phyloP scores from a whole-genome alignment of 2,888 invertebrate species.

The Acronicta leporina region DNA sequence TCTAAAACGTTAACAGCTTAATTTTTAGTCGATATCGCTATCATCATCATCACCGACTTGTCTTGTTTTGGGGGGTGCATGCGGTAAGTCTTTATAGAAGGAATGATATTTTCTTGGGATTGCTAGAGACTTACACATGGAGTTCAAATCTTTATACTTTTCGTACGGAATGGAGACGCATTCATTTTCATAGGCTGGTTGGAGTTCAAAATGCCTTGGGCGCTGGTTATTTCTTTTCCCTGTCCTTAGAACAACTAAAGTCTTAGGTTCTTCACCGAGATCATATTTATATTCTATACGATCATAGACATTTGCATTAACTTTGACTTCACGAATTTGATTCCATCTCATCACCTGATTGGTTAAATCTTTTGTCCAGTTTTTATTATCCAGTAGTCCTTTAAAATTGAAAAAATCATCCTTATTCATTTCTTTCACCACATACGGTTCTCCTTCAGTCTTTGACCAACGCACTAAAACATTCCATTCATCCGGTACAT shows the following conservation, averaged over 20 bases:
- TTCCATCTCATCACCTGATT: slow-evolving; percentile 12
- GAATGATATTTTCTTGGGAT: slow-evolving; percentile 14
- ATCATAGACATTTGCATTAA: slow-evolving; percentile 5
- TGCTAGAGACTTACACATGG: slow-evolving; percentile 4
- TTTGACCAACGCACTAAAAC: slow-evolving; percentile 13
- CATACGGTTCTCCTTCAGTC: slow-evolving; percentile 9
- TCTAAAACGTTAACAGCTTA: slow-evolving; percentile 11
- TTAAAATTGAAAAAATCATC: slow-evolving; percentile 5
- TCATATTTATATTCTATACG: slow-evolving; percentile 18
- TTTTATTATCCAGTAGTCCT: slow-evolving; percentile 11
- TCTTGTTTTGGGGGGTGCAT: slow-evolving; percentile 1
- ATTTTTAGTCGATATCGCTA: slow-evolving; percentile 5
- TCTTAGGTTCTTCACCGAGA: slow-evolving; percentile 11
- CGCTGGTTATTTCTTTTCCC: slow-evolving; percentile 6
- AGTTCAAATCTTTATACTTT: slow-evolving; percentile 13
- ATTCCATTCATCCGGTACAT: slow-evolving; percentile 14
- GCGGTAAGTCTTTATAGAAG: slow-evolving; percentile 13
- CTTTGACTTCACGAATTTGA: slow-evolving; percentile 6
- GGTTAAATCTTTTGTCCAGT: slow-evolving; percentile 8
- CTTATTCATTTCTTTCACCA: slow-evolving; percentile 7
- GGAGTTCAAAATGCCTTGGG: slow-evolving; percentile 4
- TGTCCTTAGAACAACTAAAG: slow-evolving; percentile 8
- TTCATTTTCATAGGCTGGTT: slow-evolving; percentile 1
- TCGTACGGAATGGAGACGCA: slow-evolving; percentile 7
- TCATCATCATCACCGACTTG: slow-evolving; percentile 5